These are phyloP conservation scores for Lasioglossum figueresi DNA, from an alignment of 2,888 invertebrate species.

Conservation along the genomic window DNA sequence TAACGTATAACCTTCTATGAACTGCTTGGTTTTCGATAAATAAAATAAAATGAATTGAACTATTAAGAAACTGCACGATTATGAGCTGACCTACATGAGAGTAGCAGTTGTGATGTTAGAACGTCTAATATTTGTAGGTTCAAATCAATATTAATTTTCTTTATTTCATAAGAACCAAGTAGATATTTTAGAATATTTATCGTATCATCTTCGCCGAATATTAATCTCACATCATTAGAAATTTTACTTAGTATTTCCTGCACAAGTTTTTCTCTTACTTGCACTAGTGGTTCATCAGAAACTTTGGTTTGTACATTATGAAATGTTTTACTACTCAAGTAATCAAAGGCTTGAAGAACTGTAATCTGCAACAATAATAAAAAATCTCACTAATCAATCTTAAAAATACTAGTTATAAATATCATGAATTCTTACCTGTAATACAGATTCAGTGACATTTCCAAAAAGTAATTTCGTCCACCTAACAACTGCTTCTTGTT, in stretches of 20 bases:
- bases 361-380: constrained; percentile 64
- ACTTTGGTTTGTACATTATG: constrained; percentile 57
- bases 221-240: constrained; percentile 72
- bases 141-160: constrained; percentile 84
- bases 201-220: constrained; percentile 82
- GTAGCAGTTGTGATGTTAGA: constrained; percentile 77
- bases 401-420: neutral
- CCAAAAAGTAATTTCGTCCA: constrained; percentile 84
- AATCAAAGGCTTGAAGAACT: constrained; percentile 65
- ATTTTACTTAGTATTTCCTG: constrained; percentile 62
- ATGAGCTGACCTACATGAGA: constrained; percentile 73
- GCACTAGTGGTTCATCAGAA: constrained; percentile 66
- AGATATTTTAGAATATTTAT: constrained; percentile 81
- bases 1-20: constrained; percentile 27
- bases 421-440: constrained; percentile 70
- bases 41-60: constrained; percentile 17
- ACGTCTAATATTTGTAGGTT: constrained; percentile 84
- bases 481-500: constrained; percentile 85
- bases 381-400: constrained; percentile 2
- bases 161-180: constrained; percentile 83
- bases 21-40: constrained; percentile 4
- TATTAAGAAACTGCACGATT: constrained; percentile 46
- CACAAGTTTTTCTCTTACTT: constrained; percentile 71
- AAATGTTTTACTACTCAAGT: constrained; percentile 59
- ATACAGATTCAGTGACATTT: constrained; percentile 81